Conservation (phyloP, 1,140 invertebrate species). For the Thaumetopoea pityocampa region DNA sequence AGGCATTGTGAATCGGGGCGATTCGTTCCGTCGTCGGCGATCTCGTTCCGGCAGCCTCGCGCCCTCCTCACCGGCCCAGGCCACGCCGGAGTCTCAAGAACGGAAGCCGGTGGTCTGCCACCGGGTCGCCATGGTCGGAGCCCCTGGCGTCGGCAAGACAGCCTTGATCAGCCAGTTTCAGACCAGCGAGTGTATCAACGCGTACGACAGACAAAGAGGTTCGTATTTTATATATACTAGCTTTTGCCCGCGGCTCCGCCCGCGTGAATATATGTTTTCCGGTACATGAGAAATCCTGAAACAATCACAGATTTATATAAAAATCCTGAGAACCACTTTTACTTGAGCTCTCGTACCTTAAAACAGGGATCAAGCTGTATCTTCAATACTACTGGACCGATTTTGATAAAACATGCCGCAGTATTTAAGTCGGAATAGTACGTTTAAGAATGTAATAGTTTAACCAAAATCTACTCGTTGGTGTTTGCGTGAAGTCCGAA, state of each 20-base stretch:
- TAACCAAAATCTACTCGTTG: too few species aligned
- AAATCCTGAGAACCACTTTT: too few species aligned
- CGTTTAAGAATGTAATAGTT: too few species aligned
- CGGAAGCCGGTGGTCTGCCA: conserved; percentile 78
- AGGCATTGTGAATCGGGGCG: conserved; percentile 93
- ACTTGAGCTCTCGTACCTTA: too few species aligned
- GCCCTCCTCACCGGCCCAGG: conserved; percentile 64
- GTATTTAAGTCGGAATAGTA: too few species aligned
- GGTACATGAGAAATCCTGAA: too few species aligned
- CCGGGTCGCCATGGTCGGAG: conserved; percentile 89
- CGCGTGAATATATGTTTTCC: too few species aligned
- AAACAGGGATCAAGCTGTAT: too few species aligned
- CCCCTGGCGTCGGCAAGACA: conserved; percentile 92
- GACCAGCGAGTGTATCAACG: conserved; percentile 96
- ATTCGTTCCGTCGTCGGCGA: conserved; percentile 88
- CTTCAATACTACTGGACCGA: too few species aligned
- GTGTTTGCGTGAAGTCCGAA: too few species aligned
- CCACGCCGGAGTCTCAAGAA: conserved; percentile 59
- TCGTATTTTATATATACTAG: conserved; percentile 30
- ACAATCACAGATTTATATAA: too few species aligned
- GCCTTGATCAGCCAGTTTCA: conserved; percentile 94
- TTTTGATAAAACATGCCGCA: too few species aligned
- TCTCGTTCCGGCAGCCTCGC: conserved; percentile 87
- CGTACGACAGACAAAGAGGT: conserved; percentile 89
- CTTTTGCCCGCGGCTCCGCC: neutral